Evolutionary conservation across 2,888 invertebrate species (phyloP).

Genomic region (Camptogramma bilineatum): DNA sequence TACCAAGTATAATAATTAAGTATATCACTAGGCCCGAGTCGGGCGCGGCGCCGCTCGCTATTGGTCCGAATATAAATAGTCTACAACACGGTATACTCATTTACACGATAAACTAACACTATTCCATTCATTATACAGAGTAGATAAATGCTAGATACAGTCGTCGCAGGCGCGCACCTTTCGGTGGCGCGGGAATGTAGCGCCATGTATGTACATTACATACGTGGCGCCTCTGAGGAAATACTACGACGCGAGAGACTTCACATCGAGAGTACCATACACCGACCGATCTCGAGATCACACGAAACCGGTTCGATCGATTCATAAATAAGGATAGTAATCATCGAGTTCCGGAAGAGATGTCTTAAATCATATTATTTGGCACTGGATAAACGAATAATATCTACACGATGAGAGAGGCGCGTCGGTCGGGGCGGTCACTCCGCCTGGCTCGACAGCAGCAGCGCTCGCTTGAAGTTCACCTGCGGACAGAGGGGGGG

Average conservation of each 20-base stretch:
- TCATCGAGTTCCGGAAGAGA: slow-evolving; percentile 7
- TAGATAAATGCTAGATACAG: slow-evolving; percentile 2
- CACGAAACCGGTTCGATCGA: neutral
- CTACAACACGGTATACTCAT: slow-evolving; percentile 12
- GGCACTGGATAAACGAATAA: slow-evolving; percentile 57
- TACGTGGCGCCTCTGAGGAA: no score
- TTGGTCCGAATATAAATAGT: slow-evolving; percentile 51
- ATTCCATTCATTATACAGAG: slow-evolving; percentile 5
- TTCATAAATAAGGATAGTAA: neutral
- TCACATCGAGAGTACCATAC: neutral
- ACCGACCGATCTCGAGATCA: neutral
- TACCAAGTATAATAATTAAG: slow-evolving; percentile 20
- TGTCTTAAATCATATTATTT: slow-evolving; percentile 58
- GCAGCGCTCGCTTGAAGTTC: neutral
- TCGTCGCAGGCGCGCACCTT: neutral
- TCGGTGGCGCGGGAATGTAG: neutral
- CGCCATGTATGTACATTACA: no score
- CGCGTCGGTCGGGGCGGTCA: neutral
- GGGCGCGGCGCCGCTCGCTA: slow-evolving; percentile 40
- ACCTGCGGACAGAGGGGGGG: neutral
- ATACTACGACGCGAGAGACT: no score
- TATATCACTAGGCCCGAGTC: slow-evolving; percentile 4
- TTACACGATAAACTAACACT: slow-evolving; percentile 21
- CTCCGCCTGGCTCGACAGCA: slow-evolving; percentile 25
- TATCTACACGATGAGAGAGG: neutral